phyloP scores from a whole-genome alignment of 2,888 invertebrate species.

The Coleophora deauratella region DNA sequence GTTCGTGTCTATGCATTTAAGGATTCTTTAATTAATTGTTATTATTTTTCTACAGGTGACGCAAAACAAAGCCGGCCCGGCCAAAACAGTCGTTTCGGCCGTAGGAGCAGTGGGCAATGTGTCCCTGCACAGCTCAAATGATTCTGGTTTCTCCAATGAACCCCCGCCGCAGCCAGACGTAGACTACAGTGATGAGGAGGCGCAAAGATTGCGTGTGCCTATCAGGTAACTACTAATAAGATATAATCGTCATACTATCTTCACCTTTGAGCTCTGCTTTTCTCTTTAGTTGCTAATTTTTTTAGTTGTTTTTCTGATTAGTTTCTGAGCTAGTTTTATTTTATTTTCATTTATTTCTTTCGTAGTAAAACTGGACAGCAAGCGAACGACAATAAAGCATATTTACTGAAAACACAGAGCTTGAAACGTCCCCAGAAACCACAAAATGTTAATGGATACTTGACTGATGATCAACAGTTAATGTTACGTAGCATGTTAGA shows the following conservation, averaged over 20 bases:
- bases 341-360: conserved; percentile 30
- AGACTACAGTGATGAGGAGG: conserved; percentile 93
- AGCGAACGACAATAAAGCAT: conserved; percentile 49
- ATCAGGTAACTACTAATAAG: conserved; percentile 69
- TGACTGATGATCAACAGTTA: conserved; percentile 72
- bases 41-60: conserved; percentile 34
- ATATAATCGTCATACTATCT: conserved; percentile 8
- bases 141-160: conserved; percentile 93
- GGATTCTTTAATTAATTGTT: not conserved
- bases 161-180: conserved; percentile 91
- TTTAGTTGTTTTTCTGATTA: conserved; percentile 33
- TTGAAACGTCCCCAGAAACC: conserved; percentile 54
- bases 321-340: conserved; percentile 30
- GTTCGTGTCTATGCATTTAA: not conserved
- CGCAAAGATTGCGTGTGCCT: conserved; percentile 75
- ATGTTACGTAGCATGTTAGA: conserved; percentile 65
- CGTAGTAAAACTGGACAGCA: conserved; percentile 61
- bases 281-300: conserved; percentile 21
- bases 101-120: conserved; percentile 78
- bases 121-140: conserved; percentile 92
- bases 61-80: conserved; percentile 62
- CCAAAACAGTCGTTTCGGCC: conserved; percentile 60
- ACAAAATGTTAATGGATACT: conserved; percentile 57
- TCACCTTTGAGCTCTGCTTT: conserved; percentile 4
- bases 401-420: conserved; percentile 65